Evolutionary conservation across 2,797 vertebrate genomes (phyloP), one percentile per base, ranked within the genome.

Genomic region (Micrastur ruficollis): DNA sequence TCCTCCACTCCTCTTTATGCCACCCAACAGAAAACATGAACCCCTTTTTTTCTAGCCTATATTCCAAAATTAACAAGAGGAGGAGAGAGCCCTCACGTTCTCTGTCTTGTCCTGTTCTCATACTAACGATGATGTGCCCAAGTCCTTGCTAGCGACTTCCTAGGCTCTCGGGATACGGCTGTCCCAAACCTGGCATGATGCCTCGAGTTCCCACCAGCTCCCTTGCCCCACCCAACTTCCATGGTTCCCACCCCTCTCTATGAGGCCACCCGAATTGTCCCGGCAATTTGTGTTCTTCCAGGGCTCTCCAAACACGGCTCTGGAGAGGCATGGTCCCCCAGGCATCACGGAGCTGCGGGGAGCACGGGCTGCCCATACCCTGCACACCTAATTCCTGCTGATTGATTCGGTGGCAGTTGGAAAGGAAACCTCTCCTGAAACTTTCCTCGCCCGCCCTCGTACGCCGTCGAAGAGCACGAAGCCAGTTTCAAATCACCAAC

Each of bases 341-440:
- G 34, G 18, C 40, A 82, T n/a, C 83, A 67, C 0, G 3, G 34
- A 70, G 63, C 29, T 7, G 21, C 0, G 0, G 6, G 7, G 44
- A 11, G 3, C 61, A 74, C 14, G 52, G 85, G 52, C 31, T 59
- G 81, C 55, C 50, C 56, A 38, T 0, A 0, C n/a, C 18, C 31
- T 27, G 76, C 38, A 53, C 22, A 44, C 22, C 26, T n/a, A 22
- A 49, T 21, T 36, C n/a, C 9, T 86, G 58, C 79, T 75, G 86
- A 55, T 0, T 13, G 53, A 72, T 72, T 68, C 75, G 40, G 50
- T 10, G 6, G 74, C 49, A 93, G 49, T 0, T 40, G 47, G 68
- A 81, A 40, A 82, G 6, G 5, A 89, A 92, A 46, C n/a, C 49
- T 15, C 61, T 78, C 73, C 49, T 40, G 38, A 95, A 89, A 62